A percentile compares a stretch with the other conserved stretches of the same genome.
phyloP scores from a whole-genome alignment of 2,888 invertebrate species.

The Lasioglossum vierecki region DNA sequence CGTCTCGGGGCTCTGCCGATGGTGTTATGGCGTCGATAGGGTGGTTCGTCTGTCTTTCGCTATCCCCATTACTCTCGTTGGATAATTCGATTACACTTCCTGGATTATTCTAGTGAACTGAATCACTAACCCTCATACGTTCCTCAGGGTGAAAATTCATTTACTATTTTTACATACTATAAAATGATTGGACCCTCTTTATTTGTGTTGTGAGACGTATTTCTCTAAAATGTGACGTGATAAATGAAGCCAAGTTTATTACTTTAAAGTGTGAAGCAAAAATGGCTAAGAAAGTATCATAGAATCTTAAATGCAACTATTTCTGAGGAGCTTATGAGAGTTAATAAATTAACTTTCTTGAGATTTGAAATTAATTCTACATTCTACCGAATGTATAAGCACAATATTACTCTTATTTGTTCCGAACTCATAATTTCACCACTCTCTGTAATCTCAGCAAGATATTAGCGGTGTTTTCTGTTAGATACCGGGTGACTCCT shows the following conservation, averaged over 20 bases:
- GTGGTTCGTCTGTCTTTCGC: background rate
- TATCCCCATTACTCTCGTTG: conserved; percentile 1
- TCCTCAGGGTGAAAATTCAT: too few relatives aligned
- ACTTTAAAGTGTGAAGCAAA: too few relatives aligned
- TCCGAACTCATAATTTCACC: background rate
- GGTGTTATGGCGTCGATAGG: background rate
- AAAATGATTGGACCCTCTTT: too few relatives aligned
- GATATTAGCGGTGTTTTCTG: background rate
- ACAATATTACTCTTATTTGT: background rate
- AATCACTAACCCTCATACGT: too few relatives aligned
- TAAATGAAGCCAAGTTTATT: too few relatives aligned
- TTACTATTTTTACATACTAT: too few relatives aligned
- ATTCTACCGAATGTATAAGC: background rate
- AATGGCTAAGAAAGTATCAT: too few relatives aligned
- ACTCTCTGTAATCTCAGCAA: background rate
- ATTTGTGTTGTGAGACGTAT: too few relatives aligned
- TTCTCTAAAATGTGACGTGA: too few relatives aligned
- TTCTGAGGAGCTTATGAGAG: too few relatives aligned
- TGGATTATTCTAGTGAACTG: background rate
- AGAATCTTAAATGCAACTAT: too few relatives aligned
- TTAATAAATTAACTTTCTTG: background rate
- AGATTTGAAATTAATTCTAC: background rate
- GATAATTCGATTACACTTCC: conserved; percentile 10
- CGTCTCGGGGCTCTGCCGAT: background rate
- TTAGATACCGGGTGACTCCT: conserved; percentile 2